These are phyloP conservation scores for Anorthoa munda DNA, from an alignment of 2,888 invertebrate species.

Conservation along the genomic window DNA sequence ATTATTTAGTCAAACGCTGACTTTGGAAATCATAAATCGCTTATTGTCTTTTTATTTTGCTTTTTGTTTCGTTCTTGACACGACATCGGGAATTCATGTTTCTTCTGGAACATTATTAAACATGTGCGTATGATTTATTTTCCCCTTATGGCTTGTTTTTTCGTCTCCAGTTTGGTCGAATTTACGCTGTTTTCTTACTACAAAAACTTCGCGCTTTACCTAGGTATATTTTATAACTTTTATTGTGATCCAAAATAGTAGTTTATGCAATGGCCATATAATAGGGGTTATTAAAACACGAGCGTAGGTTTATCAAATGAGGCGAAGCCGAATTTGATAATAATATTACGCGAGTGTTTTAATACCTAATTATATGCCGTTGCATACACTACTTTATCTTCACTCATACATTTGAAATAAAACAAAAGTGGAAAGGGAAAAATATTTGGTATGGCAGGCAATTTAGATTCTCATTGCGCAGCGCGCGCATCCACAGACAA, in stretches of 20 bases:
- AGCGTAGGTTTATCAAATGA: too few species aligned
- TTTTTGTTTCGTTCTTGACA: conserved; percentile 34
- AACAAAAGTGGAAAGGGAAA: too few species aligned
- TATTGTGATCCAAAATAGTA: not conserved
- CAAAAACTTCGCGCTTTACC: not conserved
- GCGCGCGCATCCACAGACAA: too few species aligned
- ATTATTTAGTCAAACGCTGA: conserved; percentile 49
- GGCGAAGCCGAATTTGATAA: too few species aligned
- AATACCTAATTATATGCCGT: too few species aligned
- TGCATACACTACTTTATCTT: too few species aligned
- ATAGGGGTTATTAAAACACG: too few species aligned
- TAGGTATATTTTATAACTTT: not conserved
- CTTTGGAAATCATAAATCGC: conserved; percentile 57
- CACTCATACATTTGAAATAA: too few species aligned
- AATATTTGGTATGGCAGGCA: too few species aligned
- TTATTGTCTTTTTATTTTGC: conserved; percentile 50
- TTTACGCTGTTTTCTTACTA: not conserved
- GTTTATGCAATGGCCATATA: too few species aligned
- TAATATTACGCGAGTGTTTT: too few species aligned
- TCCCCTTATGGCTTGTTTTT: conserved; percentile 8
- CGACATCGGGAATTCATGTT: conserved; percentile 50
- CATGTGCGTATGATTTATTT: conserved; percentile 59
- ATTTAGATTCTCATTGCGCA: too few species aligned
- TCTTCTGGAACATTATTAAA: conserved; percentile 52
- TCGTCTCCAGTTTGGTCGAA: conserved; percentile 5